phyloP scores from a whole-genome alignment of 2,113 vertebrate species.

The Carassius gibelio region DNA sequence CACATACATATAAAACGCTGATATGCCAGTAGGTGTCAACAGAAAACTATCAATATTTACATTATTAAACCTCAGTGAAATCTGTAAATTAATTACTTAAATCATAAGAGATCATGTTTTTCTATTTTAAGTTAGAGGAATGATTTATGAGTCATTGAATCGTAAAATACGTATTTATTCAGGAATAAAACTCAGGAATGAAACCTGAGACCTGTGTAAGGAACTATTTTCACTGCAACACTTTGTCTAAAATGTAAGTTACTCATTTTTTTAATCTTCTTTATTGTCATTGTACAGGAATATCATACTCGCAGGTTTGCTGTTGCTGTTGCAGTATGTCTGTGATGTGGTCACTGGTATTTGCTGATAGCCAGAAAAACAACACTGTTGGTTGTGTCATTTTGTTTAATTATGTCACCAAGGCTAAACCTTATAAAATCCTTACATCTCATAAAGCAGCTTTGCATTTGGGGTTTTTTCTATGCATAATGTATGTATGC shows the following conservation, averaged over 20 bases:
- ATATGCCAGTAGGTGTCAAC: too few species aligned
- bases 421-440: neutral
- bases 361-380: neutral
- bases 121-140: neutral
- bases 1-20: too few species aligned
- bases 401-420: neutral
- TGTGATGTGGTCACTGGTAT: neutral
- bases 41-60: too few species aligned
- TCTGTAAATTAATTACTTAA: neutral
- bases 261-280: neutral
- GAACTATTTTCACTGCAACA: neutral
- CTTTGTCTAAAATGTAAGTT: neutral
- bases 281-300: neutral
- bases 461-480: neutral
- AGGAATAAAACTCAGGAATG: neutral
- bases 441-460: neutral
- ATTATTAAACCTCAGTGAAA: too few species aligned
- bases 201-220: neutral
- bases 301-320: neutral
- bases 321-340: neutral
- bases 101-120: neutral
- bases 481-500: neutral
- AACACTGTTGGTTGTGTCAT: neutral
- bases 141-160: constrained; percentile 4
- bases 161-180: neutral